Evolutionary conservation across 2,888 invertebrate genomes (phyloP), one percentile per base, ranked within the genome.

Genomic region (Ischnura elegans): DNA sequence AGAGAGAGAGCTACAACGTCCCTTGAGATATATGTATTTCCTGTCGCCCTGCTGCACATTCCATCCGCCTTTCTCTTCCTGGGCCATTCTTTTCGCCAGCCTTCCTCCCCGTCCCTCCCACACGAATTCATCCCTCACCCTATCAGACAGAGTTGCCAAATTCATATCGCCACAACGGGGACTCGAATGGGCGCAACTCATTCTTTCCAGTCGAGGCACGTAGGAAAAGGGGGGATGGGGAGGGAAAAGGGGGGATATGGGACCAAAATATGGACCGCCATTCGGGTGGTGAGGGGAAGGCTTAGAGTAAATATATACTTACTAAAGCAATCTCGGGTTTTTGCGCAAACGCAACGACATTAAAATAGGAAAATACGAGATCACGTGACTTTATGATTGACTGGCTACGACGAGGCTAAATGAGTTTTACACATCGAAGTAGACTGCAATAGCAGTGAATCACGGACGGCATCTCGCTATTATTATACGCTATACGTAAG

Each of bases 191-290:
- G 29, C 76, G 29, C 76, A 76, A 76, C 76, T 76, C 36, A 76
- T 76, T 76, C 76, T 76, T 36, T 76, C 36, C 29, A 76, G 76
- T 76, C 76, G 76, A 76, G 76, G 76, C 76, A 76, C 76, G 76
- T 76, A 36, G 76, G 76, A 29, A 29, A 76, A 36, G 25, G 29
- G 36, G 76, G 36, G 29, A 76, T 29, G 25, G 29, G 36, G 76
- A 76, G 29, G 47, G 29, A 25, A 36, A 2, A 61, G 19, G 36
- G 36, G 29, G 76, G n/a, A n/a, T n/a, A n/a, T 51, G 25, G 76
- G 76, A 76, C 36, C 29, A 36, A 76, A 76, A 76, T 76, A 76
- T 76, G 76, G 76, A 25, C 36, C 5, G 25, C 61, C n/a, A 76
- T 76, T 76, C 36, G 76, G n/a, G 76, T 1, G 36, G 25, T n/a